Evolutionary conservation across 2,888 invertebrate species (phyloP), one percentile per base, ranked within the genome.

Genomic region (Epirrhoe alternata): DNA sequence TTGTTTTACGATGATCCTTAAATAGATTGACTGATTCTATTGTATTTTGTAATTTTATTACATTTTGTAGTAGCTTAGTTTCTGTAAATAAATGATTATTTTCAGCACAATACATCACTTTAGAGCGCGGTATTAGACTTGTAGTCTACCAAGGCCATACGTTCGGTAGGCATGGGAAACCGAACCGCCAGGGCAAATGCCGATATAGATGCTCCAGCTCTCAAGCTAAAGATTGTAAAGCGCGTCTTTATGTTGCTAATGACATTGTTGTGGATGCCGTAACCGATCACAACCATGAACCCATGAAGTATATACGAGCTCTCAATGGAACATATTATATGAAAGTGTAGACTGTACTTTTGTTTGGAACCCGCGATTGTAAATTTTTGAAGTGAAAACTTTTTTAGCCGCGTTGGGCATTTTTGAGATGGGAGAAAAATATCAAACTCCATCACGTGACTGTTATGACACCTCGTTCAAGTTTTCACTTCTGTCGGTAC

Each of bases 201-300:
- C 56, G 70, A 3, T 71, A 68, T 33, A 66, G 61, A 35, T 71
- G 70, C 16, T 68, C 68, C 0, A 17, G 61, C 12, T 35, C 31
- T 4, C 31, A 47, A 12, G 51, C 54, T 6, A 62, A 58, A 33
- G 10, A 14, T 12, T 70, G 70, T 7, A 68, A 61, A 47, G 54
- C 61, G 0, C 42, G 30, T 45, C 8, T 66, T 6, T 51, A 55
- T 12, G 63, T 64, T 0, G n/a, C 2, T 7, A 38, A 53, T 42
- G n/a, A 54, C 45, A 7, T 49, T 6, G 16, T 70, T 7, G 17
- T 61, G 0, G 33, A 8, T 16, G 55, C 12, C 0, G 5, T 24
- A 1, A 7, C 6, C 5, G 0, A 58, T 0, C 70, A 70, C 35
- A 63, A 51, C 30, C 70, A 70, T 31, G 54, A 47, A 5, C 68